Evolutionary conservation across 2,797 vertebrate species (phyloP), one percentile per base, ranked within the genome.

Genomic region (Miichthys miiuy): DNA sequence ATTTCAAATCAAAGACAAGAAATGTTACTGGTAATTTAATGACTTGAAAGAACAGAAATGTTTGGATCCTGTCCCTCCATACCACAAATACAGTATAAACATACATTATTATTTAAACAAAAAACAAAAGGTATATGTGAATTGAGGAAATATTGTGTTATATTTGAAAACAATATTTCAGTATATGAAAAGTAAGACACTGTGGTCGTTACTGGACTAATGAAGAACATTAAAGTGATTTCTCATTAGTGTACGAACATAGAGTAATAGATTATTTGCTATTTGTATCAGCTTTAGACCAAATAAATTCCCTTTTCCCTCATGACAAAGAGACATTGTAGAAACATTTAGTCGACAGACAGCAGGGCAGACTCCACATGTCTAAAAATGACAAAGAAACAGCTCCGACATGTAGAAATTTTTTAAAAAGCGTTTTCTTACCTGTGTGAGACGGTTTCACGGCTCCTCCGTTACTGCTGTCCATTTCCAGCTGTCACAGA

Each of bases 401-500:
- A 16, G 64, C 56, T 2, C 48, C 18, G 25, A 71, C 44, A 38
- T 2, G 17, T 21, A 20, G 3, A 10, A 21, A 74, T 17, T 1
- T 27, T 27, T n/a, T 20, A 23, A 77, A 77, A 2, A 10, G 30
- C 30, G 61, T 30, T 62, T 65, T 72, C 80, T 56, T 89, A 93
- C 92, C 91, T 88, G 89, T 25, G 73, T 56, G 6, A 76, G 79
- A 27, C 69, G 80, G 65, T 42, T 57, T 62, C 58, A 6, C 65
- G 34, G 80, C 73, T 78, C 7, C 88, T 80, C 71, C 66, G 87
- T 57, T 11, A 77, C 34, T 50, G 66, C 73, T 75, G 81, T 90
- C 86, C 91, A 92, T 93, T 61, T 89, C 87, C 87, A 75, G 82
- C 86, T 80, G 87, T 51, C 82, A 85, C 87, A 54, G 86, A 80